A percentile compares a stretch with the other conserved stretches of the same genome.
These are phyloP conservation scores for Pseudomugil tenellus DNA, from an alignment of 2,797 vertebrate species.

Conservation along the genomic window DNA sequence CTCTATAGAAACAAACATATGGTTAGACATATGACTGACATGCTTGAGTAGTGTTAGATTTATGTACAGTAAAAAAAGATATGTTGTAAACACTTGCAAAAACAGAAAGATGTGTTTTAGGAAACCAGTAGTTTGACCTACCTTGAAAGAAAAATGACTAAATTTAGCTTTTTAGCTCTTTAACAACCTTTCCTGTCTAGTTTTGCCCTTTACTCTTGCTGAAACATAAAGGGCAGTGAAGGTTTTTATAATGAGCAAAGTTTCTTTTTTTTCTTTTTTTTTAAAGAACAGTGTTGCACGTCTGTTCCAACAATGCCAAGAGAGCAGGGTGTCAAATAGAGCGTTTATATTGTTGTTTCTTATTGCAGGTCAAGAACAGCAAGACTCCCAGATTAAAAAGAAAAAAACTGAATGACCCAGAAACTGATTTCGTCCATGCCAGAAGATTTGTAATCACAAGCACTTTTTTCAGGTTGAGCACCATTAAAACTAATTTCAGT, in stretches of 20 bases:
- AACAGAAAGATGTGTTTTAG: neutral
- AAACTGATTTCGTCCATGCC: neutral
- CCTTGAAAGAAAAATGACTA: slow-evolving; percentile 23
- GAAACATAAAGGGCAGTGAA: slow-evolving; percentile 13
- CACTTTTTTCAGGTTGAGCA: slow-evolving; percentile 9
- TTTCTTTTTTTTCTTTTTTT: neutral
- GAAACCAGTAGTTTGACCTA: slow-evolving; percentile 12
- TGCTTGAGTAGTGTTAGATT: neutral
- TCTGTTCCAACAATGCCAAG: slow-evolving; percentile 58
- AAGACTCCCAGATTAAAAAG: slow-evolving; percentile 3
- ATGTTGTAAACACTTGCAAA: neutral
- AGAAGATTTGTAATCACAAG: neutral
- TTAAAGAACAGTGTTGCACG: slow-evolving; percentile 21
- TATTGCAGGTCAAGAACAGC: neutral
- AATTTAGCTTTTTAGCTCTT: slow-evolving; percentile 49
- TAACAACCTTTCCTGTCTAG: slow-evolving; percentile 24
- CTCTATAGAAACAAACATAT: neutral
- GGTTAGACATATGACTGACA: neutral
- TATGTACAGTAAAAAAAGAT: neutral
- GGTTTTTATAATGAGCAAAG: slow-evolving; percentile 22
- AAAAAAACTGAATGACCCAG: neutral
- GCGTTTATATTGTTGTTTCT: slow-evolving; percentile 48
- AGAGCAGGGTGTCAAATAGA: slow-evolving; percentile 55
- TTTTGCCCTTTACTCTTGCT: slow-evolving; percentile 36
- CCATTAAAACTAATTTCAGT: slow-evolving; percentile 63